A percentile compares a stretch with the other conserved stretches of the same genome.
phyloP scores from a whole-genome alignment of 2,888 invertebrate species.

The Hofmannophila pseudospretella region DNA sequence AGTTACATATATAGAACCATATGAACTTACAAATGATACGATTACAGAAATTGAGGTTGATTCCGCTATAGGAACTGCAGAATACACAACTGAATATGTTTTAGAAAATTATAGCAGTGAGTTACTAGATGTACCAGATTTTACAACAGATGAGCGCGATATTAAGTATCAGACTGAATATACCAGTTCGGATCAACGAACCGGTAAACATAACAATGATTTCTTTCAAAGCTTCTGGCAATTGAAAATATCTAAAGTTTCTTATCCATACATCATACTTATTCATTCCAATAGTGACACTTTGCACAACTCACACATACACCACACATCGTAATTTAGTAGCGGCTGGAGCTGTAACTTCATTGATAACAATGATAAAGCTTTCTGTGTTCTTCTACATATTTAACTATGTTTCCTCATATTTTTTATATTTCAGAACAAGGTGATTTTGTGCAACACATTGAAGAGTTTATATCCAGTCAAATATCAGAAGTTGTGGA shows the following conservation, averaged over 20 bases:
- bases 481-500: constrained; percentile 22
- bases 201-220: not conserved
- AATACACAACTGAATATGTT: not conserved
- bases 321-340: not conserved
- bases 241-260: not conserved
- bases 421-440: constrained; percentile 10
- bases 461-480: constrained; percentile 28
- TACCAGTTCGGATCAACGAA: not conserved
- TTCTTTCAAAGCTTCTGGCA: not conserved
- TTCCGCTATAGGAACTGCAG: not conserved
- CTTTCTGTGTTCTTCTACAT: not conserved
- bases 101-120: not conserved
- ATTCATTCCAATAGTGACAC: not conserved
- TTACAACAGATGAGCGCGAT: not conserved
- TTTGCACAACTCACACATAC: not conserved
- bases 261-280: not conserved
- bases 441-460: constrained; percentile 22
- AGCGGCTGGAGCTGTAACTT: constrained; percentile 3
- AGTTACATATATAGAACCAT: not conserved
- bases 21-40: not conserved
- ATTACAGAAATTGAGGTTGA: too few species aligned
- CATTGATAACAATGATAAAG: not conserved
- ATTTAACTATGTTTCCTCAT: not conserved
- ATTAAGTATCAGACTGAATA: not conserved
- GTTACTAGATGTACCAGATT: too few species aligned